Evolutionary conservation across 2,797 vertebrate species (phyloP).

Genomic region (Champsocephalus gunnari): DNA sequence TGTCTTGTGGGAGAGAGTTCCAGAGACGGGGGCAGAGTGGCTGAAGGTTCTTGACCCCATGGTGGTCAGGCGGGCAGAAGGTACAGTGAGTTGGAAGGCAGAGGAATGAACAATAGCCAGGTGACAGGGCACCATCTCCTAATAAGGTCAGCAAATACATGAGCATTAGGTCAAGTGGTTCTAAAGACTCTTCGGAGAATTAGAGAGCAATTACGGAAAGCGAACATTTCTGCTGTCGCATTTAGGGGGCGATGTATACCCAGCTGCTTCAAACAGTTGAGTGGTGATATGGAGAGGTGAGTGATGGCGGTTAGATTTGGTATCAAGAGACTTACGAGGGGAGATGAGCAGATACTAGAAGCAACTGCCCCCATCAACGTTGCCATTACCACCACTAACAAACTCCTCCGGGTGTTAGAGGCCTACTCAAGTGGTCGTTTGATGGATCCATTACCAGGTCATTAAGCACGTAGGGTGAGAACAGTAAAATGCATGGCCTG

Average conservation of each 20-base stretch:
- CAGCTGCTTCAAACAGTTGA: constrained; percentile 39
- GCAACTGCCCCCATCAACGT: constrained; percentile 57
- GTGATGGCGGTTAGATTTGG: constrained; percentile 45
- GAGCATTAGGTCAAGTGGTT: constrained; percentile 61
- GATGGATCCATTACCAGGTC: constrained; percentile 77
- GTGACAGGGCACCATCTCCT: constrained; percentile 40
- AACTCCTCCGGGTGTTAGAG: constrained; percentile 77
- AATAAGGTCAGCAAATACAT: constrained; percentile 42
- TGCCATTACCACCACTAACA: constrained; percentile 74
- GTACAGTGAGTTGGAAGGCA: too few relatives aligned
- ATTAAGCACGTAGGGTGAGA: constrained; percentile 75
- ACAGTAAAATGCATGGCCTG: constrained; percentile 46
- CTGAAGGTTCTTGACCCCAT: too few relatives aligned
- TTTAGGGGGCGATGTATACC: constrained; percentile 31
- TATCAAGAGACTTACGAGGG: constrained; percentile 60
- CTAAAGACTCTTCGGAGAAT: constrained; percentile 43
- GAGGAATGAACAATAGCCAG: constrained; percentile 26
- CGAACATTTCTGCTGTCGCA: constrained; percentile 36
- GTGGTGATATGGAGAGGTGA: constrained; percentile 48
- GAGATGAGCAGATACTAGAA: constrained; percentile 57
- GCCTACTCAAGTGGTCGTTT: constrained; percentile 63
- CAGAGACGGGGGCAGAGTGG: too few relatives aligned
- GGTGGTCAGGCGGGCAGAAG: too few relatives aligned
- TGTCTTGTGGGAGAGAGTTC: too few relatives aligned
- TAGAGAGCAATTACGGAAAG: constrained; percentile 21